phyloP scores from a whole-genome alignment of 2,888 invertebrate species.

The Allophyes oxyacanthae region DNA sequence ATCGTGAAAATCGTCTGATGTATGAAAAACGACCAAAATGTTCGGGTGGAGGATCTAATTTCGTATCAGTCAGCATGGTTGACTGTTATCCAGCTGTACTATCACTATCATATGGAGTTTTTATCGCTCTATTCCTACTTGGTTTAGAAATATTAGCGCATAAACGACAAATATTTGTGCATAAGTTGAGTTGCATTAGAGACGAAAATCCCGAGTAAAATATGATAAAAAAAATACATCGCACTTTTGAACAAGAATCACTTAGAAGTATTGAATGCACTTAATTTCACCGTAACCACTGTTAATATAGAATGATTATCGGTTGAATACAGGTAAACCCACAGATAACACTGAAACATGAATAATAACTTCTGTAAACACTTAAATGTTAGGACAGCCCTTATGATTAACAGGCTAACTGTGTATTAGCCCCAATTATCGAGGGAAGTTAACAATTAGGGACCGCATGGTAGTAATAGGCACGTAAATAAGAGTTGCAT shows the following conservation, averaged over 20 bases:
- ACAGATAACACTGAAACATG: constrained; percentile 19
- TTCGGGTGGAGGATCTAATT: constrained; percentile 88
- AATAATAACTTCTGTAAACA: constrained; percentile 41
- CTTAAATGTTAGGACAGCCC: constrained; percentile 38
- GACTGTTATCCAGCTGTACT: constrained; percentile 88
- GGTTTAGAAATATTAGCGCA: constrained; percentile 68
- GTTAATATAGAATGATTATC: constrained; percentile 15
- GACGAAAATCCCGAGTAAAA: constrained; percentile 12
- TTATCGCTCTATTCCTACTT: constrained; percentile 67
- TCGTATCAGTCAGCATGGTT: constrained; percentile 91
- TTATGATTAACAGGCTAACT: constrained; percentile 47
- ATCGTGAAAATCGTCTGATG: constrained; percentile 88
- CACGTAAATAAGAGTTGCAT: constrained; percentile 20
- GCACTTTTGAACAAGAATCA: background rate
- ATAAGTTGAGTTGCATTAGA: constrained; percentile 46
- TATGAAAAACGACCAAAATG: constrained; percentile 91
- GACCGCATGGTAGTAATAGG: constrained; percentile 12
- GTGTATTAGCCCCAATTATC: constrained; percentile 46
- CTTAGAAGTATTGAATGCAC: background rate
- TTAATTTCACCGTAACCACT: background rate
- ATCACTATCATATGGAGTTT: constrained; percentile 74
- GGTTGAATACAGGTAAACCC: constrained; percentile 21
- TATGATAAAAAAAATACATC: too few species aligned
- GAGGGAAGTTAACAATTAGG: constrained; percentile 32
- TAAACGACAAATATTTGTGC: constrained; percentile 58